Evolutionary conservation across 1,140 invertebrate genomes (phyloP).

Genomic region (Macrosteles quadrilineatus): DNA sequence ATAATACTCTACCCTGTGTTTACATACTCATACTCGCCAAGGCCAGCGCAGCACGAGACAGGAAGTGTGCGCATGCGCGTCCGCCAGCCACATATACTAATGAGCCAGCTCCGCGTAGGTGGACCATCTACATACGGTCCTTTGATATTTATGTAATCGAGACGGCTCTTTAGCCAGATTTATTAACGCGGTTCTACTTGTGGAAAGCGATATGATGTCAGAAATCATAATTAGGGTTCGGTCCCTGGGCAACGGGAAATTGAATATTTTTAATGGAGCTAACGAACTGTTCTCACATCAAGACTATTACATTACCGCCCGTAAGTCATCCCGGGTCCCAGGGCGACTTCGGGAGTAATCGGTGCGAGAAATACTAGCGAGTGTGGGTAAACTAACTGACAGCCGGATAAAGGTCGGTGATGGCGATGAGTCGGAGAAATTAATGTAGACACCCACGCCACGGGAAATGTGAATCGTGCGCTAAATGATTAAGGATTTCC

Average conservation of each 20-base stretch:
- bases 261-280: constrained; percentile 26
- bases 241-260: constrained; percentile 12
- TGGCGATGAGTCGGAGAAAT: too few species aligned
- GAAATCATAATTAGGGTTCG: constrained; percentile 26
- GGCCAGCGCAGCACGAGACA: not conserved
- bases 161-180: constrained; percentile 15
- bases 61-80: not conserved
- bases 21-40: not conserved
- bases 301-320: constrained; percentile 16
- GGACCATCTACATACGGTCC: not conserved
- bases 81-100: not conserved
- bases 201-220: constrained; percentile 14
- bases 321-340: not conserved
- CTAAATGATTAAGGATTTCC: too few species aligned
- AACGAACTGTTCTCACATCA: constrained; percentile 4
- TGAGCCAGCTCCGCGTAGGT: not conserved
- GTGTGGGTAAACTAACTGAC: too few species aligned
- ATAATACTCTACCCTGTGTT: too few species aligned
- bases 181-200: constrained; percentile 11
- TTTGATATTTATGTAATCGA: constrained; percentile 17
- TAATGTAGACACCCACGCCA: too few species aligned
- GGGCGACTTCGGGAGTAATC: too few species aligned
- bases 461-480: too few species aligned
- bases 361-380: too few species aligned
- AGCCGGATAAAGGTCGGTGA: too few species aligned